Conservation (phyloP, 2,113 vertebrate genomes). For the Eretmochelys imbricata region DNA sequence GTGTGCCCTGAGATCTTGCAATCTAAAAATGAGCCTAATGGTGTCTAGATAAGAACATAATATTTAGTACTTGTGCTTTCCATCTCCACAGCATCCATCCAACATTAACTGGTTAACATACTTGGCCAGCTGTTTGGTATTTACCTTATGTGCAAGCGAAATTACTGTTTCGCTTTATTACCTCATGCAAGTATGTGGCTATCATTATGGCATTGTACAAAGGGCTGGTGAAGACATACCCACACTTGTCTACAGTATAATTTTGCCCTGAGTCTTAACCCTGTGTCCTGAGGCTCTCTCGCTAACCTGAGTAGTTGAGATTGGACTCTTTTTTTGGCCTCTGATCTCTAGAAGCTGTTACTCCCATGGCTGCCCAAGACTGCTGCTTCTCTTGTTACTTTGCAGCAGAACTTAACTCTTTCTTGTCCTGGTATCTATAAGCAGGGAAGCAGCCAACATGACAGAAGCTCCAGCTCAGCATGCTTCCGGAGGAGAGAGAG, state of each 20-base stretch:
- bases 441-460: neutral
- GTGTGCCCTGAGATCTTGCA: conserved; percentile 42
- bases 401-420: conserved; percentile 17
- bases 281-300: neutral
- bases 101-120: conserved; percentile 68
- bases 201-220: conserved; percentile 52
- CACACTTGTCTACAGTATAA: conserved; percentile 9
- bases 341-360: conserved; percentile 23
- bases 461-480: neutral
- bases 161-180: conserved; percentile 65
- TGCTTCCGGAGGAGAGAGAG: neutral
- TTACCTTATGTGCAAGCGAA: conserved; percentile 63
- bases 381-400: conserved; percentile 39
- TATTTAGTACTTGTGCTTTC: conserved; percentile 63
- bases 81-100: conserved; percentile 61
- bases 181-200: conserved; percentile 65
- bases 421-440: rapidly evolving
- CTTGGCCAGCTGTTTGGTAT: conserved; percentile 73
- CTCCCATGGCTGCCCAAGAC: conserved; percentile 11
- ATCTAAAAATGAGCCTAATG: conserved; percentile 45
- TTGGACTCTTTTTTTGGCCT: neutral
- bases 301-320: neutral
- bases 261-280: conserved; percentile 59
- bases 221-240: conserved; percentile 48
- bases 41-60: conserved; percentile 69